Conservation (phyloP, 2,113 vertebrate species). For the Pycnonotus jocosus region DNA sequence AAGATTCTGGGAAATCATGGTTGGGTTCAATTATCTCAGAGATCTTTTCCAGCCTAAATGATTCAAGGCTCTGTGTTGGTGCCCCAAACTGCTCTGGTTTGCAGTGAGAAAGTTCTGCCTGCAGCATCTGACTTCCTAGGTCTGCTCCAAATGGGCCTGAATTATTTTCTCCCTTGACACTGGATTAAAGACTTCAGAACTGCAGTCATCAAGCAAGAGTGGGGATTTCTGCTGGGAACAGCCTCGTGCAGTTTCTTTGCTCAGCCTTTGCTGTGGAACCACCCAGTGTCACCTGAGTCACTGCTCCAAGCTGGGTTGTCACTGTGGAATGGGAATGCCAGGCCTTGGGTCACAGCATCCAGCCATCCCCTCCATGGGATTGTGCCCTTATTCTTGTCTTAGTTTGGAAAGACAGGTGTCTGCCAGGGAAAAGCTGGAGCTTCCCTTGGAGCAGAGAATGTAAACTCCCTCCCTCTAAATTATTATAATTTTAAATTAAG, state of each 20-base stretch:
- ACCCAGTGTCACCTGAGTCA: fast-evolving
- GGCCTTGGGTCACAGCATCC: fast-evolving
- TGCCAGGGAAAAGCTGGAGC: neutral
- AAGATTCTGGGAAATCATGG: neutral
- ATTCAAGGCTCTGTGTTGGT: neutral
- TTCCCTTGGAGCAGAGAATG: neutral
- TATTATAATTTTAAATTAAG: neutral
- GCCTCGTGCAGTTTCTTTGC: fast-evolving
- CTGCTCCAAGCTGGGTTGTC: neutral
- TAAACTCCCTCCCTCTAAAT: neutral
- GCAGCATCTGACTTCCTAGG: fast-evolving
- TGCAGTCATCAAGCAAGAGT: fast-evolving
- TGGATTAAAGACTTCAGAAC: neutral
- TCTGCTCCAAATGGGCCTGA: neutral
- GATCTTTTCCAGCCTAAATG: neutral
- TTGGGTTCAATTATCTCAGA: neutral
- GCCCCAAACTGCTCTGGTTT: neutral
- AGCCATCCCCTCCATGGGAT: fast-evolving
- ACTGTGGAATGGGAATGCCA: neutral
- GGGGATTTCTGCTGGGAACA: neutral
- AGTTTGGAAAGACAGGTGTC: neutral
- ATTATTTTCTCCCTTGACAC: neutral
- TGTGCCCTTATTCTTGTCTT: neutral
- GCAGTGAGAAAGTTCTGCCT: neutral
- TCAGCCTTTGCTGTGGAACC: neutral